Base-by-base conservation (phyloP, 1,140 invertebrate species). In the Calosoma granatense region DNA sequence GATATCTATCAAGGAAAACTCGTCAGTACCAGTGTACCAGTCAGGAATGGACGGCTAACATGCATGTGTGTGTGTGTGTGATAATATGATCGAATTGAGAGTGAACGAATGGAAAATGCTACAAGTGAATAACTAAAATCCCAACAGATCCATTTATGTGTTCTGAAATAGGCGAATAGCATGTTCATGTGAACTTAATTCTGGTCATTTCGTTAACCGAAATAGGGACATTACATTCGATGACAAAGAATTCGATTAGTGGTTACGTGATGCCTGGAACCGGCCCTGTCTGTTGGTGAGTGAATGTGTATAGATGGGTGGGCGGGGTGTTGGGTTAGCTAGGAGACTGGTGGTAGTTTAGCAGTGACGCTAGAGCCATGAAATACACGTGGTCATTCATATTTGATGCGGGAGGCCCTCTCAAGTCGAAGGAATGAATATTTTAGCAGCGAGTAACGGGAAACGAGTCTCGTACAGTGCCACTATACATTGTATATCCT, bases 391-490 rank as follows among this genome's bases (percentile, higher is more conserved):
- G 41, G 41, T 17, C 41, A 47, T 47, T 17, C 15, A 47, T 47
- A 47, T 47, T 47, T 47, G 41, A 47, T 47, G 41, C 41, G 41
- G 9, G 6, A 17, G 15, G 9, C 41, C 41, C 41, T 47, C 41
- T 47, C 41, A 47, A 47, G 41, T 47, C 41, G 41, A 47, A 47
- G 41, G 41, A 47, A 47, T 47, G 41, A 47, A 47, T 47, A 47
- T 47, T 47, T 47, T 47, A 47, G 17, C 15, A 47, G 15, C 41
- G 41, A 47, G 26, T 36, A 12, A n/a, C n/a, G 41, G 17, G 41
- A 17, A 4, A 47, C 41, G n/a, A 36, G 6, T 6, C n/a, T 36
- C 26, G 26, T 9, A 6, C 26, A 36, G 26, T 36, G 41, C 41
- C 14, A 30, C 26, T 30, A 14, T 14, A 30, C 26, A 30, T 6